Percentiles rank a stretch among this genome's conserved stretches.
Conservation (phyloP, 1,140 invertebrate species). For the Cotesia typhae region DNA sequence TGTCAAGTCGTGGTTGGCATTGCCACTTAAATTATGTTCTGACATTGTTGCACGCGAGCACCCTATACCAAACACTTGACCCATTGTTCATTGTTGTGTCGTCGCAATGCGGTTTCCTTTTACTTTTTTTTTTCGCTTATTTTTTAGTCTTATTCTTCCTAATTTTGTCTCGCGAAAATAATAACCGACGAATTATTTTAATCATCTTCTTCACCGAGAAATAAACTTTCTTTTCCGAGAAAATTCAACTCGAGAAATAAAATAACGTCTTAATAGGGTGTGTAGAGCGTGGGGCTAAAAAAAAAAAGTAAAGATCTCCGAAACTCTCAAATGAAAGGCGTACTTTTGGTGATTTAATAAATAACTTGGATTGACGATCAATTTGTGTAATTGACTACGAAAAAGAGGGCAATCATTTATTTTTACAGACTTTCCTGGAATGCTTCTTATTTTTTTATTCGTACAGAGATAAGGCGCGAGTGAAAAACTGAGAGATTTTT, state of each 20-base stretch:
- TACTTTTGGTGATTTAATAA: slow-evolving; percentile 23
- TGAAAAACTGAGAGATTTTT: too few relatives aligned
- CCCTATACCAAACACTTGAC: slow-evolving; percentile 44
- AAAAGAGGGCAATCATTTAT: too few relatives aligned
- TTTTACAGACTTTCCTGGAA: too few relatives aligned
- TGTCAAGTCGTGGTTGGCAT: not conserved
- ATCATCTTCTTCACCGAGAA: too few relatives aligned
- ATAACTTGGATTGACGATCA: not conserved
- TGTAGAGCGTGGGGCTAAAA: not conserved
- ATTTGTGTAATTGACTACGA: slow-evolving; percentile 17
- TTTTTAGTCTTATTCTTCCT: too few relatives aligned
- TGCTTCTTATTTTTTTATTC: too few relatives aligned
- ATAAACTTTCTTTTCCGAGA: too few relatives aligned
- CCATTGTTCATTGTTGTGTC: slow-evolving; percentile 41
- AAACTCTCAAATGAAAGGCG: not conserved
- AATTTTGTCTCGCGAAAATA: too few relatives aligned
- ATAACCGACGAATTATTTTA: too few relatives aligned
- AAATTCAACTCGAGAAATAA: too few relatives aligned
- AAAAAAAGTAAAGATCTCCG: not conserved
- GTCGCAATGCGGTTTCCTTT: not conserved
- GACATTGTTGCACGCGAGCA: slow-evolving; percentile 44
- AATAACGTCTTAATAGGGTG: not conserved
- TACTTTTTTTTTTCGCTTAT: not conserved
- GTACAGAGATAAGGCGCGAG: too few relatives aligned
- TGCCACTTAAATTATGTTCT: slow-evolving; percentile 48